Percentiles rank a stretch among this genome's conserved stretches.
These are phyloP conservation scores for Palaemon carinicauda DNA, from an alignment of 1,140 invertebrate genomes.

Conservation along the genomic window DNA sequence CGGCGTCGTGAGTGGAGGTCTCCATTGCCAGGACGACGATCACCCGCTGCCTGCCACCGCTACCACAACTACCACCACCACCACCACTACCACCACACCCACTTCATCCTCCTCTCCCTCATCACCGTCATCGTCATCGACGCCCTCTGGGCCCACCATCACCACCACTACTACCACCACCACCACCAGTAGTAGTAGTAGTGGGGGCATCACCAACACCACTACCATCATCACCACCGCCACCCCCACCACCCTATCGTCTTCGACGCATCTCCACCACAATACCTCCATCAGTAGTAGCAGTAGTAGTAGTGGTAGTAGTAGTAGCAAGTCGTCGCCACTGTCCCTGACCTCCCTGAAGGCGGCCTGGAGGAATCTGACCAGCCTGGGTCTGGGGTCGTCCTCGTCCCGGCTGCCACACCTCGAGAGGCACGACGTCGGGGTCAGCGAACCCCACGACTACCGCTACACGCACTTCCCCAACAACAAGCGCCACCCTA, in stretches of 20 bases:
- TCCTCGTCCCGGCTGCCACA: slow-evolving; percentile 54
- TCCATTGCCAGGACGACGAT: slow-evolving; percentile 30
- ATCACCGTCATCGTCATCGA: neutral
- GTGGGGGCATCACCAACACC: neutral
- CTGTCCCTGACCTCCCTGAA: slow-evolving; percentile 58
- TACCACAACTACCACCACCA: slow-evolving; percentile 9
- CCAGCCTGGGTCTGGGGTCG: slow-evolving; percentile 44
- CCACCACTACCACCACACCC: neutral
- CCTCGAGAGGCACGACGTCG: slow-evolving; percentile 48
- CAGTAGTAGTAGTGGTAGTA: slow-evolving; percentile 17
- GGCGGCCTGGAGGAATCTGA: slow-evolving; percentile 55
- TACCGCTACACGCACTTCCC: slow-evolving; percentile 62
- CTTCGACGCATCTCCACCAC: neutral
- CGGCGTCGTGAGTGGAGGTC: neutral
- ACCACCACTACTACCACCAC: neutral
- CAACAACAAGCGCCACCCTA: slow-evolving; percentile 49
- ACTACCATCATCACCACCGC: slow-evolving; percentile 1
- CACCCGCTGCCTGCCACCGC: neutral
- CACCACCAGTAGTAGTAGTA: neutral
- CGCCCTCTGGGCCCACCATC: neutral
- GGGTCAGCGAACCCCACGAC: slow-evolving; percentile 57
- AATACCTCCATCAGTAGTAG: neutral
- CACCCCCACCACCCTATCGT: slow-evolving; percentile 2
- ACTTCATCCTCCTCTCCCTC: neutral
- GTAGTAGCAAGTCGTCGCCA: slow-evolving; percentile 29